Percentiles rank a stretch among this genome's conserved stretches.
Conservation (phyloP, 64 coral and sea anemone genomes). For the Pocillopora damicornis region DNA sequence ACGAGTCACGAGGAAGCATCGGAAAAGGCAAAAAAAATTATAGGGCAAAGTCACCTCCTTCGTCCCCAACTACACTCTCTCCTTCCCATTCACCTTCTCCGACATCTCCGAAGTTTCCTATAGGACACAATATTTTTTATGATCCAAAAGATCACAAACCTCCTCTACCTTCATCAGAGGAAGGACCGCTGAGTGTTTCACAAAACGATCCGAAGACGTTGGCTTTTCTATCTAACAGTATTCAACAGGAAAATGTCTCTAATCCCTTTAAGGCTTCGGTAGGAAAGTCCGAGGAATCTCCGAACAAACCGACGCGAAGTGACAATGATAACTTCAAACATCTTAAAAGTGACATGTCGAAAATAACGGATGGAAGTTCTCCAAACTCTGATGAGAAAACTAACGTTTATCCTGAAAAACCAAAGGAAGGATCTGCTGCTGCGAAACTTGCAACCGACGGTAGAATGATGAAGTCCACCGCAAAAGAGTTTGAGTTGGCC, state of each 20-base stretch:
- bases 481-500: not conserved
- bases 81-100: not conserved
- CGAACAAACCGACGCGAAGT: slow-evolving; percentile 8
- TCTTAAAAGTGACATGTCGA: not conserved
- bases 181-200: not conserved
- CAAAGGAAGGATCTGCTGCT: not conserved
- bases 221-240: not conserved
- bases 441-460: not conserved
- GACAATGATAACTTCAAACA: slow-evolving; percentile 12
- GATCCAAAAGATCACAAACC: not conserved
- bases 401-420: not conserved
- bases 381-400: not conserved
- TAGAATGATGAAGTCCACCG: not conserved
- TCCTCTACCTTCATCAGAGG: not conserved
- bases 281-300: not conserved
- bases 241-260: not conserved
- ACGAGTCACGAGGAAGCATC: not conserved
- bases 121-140: slow-evolving; percentile 8
- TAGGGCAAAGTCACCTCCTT: not conserved
- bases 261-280: not conserved
- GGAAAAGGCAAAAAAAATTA: not conserved
- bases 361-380: slow-evolving; percentile 8
- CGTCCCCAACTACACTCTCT: not conserved
- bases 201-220: not conserved
- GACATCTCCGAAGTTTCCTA: slow-evolving; percentile 20